Percentiles rank a stretch among this genome's conserved stretches.
These are phyloP conservation scores for Calyptommatus sinebrachiatus DNA, from an alignment of 2,113 vertebrate species.

Conservation along the genomic window DNA sequence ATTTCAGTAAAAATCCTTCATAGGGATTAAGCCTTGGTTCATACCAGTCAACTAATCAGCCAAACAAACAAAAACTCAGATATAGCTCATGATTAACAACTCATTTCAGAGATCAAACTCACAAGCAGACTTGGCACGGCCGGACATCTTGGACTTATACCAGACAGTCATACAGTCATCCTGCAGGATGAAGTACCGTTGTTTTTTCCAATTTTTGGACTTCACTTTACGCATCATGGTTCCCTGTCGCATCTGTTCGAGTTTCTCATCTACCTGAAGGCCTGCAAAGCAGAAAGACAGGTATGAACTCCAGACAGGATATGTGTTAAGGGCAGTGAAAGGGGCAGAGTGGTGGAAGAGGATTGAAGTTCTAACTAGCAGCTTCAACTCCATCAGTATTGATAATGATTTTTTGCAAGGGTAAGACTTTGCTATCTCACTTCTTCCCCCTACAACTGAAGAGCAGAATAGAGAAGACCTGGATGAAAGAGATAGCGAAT, in stretches of 20 bases:
- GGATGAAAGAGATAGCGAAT: too few relatives aligned
- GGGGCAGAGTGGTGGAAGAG: too few relatives aligned
- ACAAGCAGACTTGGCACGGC: slow-evolving; percentile 86
- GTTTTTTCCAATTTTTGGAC: slow-evolving; percentile 89
- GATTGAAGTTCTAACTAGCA: too few relatives aligned
- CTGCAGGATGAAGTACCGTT: slow-evolving; percentile 87
- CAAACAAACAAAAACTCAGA: not conserved
- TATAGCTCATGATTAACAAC: too few relatives aligned
- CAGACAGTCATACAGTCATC: slow-evolving; percentile 90
- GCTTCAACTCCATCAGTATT: too few relatives aligned
- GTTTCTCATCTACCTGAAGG: slow-evolving; percentile 73
- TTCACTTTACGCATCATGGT: slow-evolving; percentile 88
- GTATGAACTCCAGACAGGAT: not conserved
- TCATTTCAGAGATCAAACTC: slow-evolving; percentile 54
- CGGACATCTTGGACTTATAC: slow-evolving; percentile 86
- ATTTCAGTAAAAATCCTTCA: too few relatives aligned
- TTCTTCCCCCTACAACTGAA: too few relatives aligned
- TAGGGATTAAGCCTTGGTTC: too few relatives aligned
- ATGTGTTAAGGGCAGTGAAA: not conserved
- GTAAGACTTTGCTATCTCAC: too few relatives aligned
- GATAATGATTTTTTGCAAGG: too few relatives aligned
- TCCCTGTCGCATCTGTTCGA: slow-evolving; percentile 86
- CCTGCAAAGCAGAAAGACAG: slow-evolving; percentile 63
- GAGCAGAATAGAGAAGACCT: too few relatives aligned
- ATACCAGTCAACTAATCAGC: not conserved